A percentile compares a stretch with the other conserved stretches of the same genome.
phyloP scores from a whole-genome alignment of 2,888 invertebrate genomes.

The Hydropsyche betteni region DNA sequence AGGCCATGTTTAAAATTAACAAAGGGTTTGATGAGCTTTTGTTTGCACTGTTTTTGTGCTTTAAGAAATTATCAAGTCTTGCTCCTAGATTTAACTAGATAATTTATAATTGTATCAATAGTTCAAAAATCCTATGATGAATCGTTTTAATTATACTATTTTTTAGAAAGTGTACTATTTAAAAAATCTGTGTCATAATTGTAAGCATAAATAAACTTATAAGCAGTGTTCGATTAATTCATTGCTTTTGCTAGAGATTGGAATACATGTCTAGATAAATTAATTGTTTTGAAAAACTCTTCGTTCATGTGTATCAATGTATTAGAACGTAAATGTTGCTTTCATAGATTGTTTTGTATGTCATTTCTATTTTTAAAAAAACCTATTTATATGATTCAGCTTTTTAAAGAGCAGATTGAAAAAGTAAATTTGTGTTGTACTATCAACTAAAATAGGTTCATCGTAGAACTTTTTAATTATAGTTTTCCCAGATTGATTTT shows the following conservation, averaged over 20 bases:
- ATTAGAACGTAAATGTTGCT: conserved; percentile 30
- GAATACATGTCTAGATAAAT: conserved; percentile 27
- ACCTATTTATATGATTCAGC: too few relatives aligned
- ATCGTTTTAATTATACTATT: too few relatives aligned
- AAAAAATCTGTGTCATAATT: conserved; percentile 20
- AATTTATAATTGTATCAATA: not conserved
- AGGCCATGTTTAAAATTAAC: conserved; percentile 2
- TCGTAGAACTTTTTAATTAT: too few relatives aligned
- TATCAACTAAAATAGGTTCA: too few relatives aligned
- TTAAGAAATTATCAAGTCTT: conserved; percentile 24
- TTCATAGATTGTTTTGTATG: not conserved
- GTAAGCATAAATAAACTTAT: not conserved
- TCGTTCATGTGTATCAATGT: conserved; percentile 22
- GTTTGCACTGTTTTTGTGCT: conserved; percentile 7
- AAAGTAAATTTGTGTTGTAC: too few relatives aligned
- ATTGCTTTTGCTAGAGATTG: conserved; percentile 16
- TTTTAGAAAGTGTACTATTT: not conserved
- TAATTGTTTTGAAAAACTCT: conserved; percentile 20
- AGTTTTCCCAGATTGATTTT: too few relatives aligned
- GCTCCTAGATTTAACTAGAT: not conserved
- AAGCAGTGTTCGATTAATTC: conserved; percentile 7
- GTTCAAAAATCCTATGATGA: too few relatives aligned
- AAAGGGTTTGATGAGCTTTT: conserved; percentile 29
- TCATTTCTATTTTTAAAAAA: too few relatives aligned
- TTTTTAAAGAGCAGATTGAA: too few relatives aligned